Conservation (phyloP, 2,113 vertebrate species). For the Ia io region DNA sequence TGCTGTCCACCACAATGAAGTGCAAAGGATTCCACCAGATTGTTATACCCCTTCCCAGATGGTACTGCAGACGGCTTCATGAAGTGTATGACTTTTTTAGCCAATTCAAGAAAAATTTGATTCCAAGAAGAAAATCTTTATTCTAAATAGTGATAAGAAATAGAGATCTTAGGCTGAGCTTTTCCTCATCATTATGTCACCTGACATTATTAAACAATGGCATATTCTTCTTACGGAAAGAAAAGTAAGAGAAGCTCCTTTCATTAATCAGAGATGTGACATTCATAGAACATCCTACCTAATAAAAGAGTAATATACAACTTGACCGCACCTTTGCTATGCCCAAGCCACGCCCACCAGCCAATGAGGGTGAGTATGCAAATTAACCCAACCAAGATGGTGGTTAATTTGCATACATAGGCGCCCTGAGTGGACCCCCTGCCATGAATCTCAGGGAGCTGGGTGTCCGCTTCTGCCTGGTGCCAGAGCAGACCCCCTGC, state of each 20-base stretch:
- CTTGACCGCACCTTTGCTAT: no score
- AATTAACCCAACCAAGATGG: no score
- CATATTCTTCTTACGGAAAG: background rate
- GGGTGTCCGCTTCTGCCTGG: no score
- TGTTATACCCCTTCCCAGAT: constrained; percentile 81
- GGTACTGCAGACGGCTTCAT: constrained; percentile 77
- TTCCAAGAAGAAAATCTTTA: constrained; percentile 79
- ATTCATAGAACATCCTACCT: background rate
- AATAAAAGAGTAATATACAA: no score
- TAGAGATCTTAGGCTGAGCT: constrained; percentile 51
- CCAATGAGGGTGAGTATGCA: no score
- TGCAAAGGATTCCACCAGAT: constrained; percentile 79
- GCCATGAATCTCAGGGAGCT: no score
- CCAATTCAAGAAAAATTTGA: constrained; percentile 82
- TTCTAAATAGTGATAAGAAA: constrained; percentile 75
- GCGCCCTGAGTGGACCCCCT: no score
- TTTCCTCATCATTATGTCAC: background rate
- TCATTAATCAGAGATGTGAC: background rate
- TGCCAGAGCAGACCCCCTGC: no score
- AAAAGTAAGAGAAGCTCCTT: background rate
- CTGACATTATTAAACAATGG: background rate
- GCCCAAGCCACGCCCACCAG: no score
- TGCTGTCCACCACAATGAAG: constrained; percentile 59
- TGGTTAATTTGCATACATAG: no score
- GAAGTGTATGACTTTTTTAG: constrained; percentile 81